These are phyloP conservation scores for Connochaetes taurinus DNA, from an alignment of 2,113 vertebrate genomes.

Conservation along the genomic window DNA sequence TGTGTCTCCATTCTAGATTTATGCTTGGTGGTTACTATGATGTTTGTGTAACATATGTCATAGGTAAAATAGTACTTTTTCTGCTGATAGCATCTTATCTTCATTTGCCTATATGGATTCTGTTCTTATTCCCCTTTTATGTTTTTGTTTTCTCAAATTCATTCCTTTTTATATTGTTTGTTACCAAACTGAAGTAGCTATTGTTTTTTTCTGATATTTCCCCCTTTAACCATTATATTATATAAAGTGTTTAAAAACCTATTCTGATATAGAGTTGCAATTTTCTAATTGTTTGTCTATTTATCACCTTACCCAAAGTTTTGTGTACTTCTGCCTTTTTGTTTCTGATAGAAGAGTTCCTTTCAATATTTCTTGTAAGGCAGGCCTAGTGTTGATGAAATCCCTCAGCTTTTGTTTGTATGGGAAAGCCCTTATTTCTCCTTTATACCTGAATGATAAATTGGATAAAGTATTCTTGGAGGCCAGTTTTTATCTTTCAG, in stretches of 20 bases:
- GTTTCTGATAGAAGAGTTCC: background rate
- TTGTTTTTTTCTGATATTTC: background rate
- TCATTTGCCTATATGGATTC: background rate
- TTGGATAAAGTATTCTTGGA: background rate
- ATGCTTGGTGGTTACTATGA: background rate
- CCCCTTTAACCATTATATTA: background rate
- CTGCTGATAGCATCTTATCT: background rate
- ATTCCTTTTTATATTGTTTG: background rate
- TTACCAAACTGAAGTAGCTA: background rate
- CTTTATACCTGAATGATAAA: background rate
- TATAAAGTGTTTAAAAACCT: background rate
- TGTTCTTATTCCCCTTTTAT: background rate
- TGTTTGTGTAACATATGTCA: background rate
- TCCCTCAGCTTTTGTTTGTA: background rate
- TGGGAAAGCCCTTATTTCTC: background rate
- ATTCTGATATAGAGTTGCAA: background rate
- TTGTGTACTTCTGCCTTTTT: background rate
- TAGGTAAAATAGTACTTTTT: background rate
- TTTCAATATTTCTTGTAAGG: background rate
- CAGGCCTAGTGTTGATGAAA: background rate
- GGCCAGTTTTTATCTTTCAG: background rate
- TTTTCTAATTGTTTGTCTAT: background rate
- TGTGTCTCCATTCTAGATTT: background rate
- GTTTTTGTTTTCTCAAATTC: background rate
- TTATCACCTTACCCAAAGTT: background rate